Base-by-base conservation (phyloP, 2,113 vertebrate species). In the Paralichthys olivaceus region DNA sequence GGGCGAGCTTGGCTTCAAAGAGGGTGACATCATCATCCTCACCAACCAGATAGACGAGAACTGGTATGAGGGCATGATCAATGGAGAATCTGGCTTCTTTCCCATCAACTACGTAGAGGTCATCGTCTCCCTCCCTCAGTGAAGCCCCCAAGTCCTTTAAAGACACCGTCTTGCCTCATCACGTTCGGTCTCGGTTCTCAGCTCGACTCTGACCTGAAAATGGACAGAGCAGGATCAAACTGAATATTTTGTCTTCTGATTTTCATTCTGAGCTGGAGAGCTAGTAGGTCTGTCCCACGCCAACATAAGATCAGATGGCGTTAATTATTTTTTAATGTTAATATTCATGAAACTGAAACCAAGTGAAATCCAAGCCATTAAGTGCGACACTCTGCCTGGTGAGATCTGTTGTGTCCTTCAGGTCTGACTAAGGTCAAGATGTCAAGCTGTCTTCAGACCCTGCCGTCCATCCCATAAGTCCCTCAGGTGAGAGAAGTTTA, bases 21-120 rank as follows among this genome's bases (percentile, higher is more conserved):
- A 98, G 95, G 96, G 96, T 1, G 96, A 97, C 94, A 69, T 98
- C 94, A 97, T 98, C 88, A 97, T 96, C 73, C 86, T 99, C 85
- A 98, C 96, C 88, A 97, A 96, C 92, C 97, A 96, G 87, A 97
- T 98, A 23, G 97, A 99, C 43, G 96, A 98, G 81, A 98, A 99
- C 95, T 99, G 97, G 97, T 99, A 96, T 0, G 97, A 98, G 84
- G 97, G 97, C 71, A 96, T 96, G 95, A 92, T 97, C 40, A 91
- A 88, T 0, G 96, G 96, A 20, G 94, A 96, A 59, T 97, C 96
- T 0, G 97, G 97, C 70, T 98, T 98, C 93, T 99, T 98, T 91
- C 97, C 97, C 80, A 96, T 98, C 89, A 98, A 94, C 91, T 98
- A 98, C 47, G 97, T 99, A 43, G 94, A 97, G 62, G 96, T 99